Evolutionary conservation across 2,888 invertebrate species (phyloP).

Genomic region (Xylocampa areola): DNA sequence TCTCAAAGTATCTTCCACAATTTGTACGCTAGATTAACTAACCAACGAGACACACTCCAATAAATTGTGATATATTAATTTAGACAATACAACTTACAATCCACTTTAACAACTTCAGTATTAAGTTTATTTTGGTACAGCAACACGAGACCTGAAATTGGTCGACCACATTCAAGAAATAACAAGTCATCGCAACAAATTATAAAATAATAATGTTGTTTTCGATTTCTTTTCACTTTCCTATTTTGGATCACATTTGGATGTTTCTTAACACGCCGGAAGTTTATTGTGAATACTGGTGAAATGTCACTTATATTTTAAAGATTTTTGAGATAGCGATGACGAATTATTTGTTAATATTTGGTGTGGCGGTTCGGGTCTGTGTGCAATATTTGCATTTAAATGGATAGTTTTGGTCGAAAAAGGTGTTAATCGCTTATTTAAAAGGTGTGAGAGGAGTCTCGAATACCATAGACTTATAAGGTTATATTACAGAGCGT

Average conservation of each 20-base stretch:
- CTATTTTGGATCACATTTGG: slow-evolving; percentile 65
- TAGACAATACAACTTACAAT: slow-evolving; percentile 1
- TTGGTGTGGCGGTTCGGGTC: slow-evolving; percentile 9
- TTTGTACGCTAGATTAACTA: slow-evolving; percentile 44
- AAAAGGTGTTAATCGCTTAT: slow-evolving; percentile 24
- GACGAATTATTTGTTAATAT: slow-evolving; percentile 19
- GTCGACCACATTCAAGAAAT: slow-evolving; percentile 55
- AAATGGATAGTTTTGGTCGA: slow-evolving; percentile 11
- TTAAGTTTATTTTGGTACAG: slow-evolving; percentile 20
- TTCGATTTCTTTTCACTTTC: slow-evolving; percentile 74
- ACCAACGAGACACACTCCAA: slow-evolving; percentile 56
- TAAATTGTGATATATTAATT: slow-evolving; percentile 44
- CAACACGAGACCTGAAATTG: slow-evolving; percentile 28
- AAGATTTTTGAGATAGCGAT: slow-evolving; percentile 31
- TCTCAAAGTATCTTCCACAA: slow-evolving; percentile 29
- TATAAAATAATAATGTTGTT: slow-evolving; percentile 68
- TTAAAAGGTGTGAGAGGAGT: slow-evolving; percentile 40
- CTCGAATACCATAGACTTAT: slow-evolving; percentile 2
- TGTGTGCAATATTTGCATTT: slow-evolving; percentile 39
- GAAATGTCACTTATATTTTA: slow-evolving; percentile 38
- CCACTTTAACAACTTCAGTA: neutral
- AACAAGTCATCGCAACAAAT: slow-evolving; percentile 70
- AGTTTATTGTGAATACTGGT: slow-evolving; percentile 36
- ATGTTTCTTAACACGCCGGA: slow-evolving; percentile 40
- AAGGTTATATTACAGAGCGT: slow-evolving; percentile 2